phyloP scores from a whole-genome alignment of 1,140 invertebrate species.

The Melipona quadrifasciata region DNA sequence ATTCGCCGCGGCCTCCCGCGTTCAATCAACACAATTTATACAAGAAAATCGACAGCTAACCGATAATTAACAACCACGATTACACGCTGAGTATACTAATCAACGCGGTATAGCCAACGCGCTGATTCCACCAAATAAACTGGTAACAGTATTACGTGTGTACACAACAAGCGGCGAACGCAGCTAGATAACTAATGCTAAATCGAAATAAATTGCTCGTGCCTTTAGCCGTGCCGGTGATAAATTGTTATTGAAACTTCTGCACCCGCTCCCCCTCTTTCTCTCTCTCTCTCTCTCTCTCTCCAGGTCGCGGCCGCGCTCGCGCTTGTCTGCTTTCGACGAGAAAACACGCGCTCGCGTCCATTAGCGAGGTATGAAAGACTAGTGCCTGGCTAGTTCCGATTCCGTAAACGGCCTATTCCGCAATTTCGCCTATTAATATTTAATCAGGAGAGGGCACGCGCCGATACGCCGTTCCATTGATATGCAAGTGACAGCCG shows the following conservation, averaged over 20 bases:
- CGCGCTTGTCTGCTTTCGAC: neutral
- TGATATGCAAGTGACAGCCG: slow-evolving; percentile 41
- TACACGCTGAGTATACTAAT: slow-evolving; percentile 56
- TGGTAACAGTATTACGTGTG: slow-evolving; percentile 20
- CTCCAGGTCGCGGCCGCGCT: neutral
- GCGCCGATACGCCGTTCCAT: slow-evolving; percentile 15
- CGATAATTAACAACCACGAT: slow-evolving; percentile 64
- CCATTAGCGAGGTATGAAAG: neutral
- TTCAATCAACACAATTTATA: slow-evolving; percentile 58
- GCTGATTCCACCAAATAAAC: slow-evolving; percentile 45
- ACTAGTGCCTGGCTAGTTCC: neutral
- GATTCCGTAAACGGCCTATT: neutral
- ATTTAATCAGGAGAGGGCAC: slow-evolving; percentile 1
- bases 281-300: too few relatives aligned
- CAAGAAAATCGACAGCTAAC: slow-evolving; percentile 63
- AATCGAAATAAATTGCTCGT: slow-evolving; percentile 45
- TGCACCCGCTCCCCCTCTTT: neutral
- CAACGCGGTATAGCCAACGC: slow-evolving; percentile 28
- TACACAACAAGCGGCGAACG: neutral
- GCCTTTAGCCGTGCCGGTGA: neutral
- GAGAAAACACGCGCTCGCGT: neutral
- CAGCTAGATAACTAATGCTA: slow-evolving; percentile 6
- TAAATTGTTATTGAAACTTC: slow-evolving; percentile 37
- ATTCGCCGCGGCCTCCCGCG: slow-evolving; percentile 12
- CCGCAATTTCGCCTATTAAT: slow-evolving; percentile 21